Evolutionary conservation across 2,888 invertebrate genomes (phyloP), one percentile per base, ranked within the genome.

Genomic region (Sylvicola cinctus): DNA sequence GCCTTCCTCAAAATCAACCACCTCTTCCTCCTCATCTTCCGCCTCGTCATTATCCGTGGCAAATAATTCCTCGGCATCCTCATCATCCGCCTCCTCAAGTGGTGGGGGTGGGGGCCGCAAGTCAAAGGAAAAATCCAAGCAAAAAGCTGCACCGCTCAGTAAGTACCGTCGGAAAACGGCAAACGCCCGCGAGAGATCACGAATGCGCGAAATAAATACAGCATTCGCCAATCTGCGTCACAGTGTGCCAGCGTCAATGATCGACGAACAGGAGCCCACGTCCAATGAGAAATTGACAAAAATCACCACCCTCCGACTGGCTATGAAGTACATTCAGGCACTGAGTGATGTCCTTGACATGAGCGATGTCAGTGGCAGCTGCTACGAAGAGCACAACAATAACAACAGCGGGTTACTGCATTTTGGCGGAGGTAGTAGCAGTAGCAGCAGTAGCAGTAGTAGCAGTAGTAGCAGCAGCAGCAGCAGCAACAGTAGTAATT

Each of bases 121-220:
- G 3, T 13, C 26, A 11, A 54, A 56, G 40, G 39, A 38, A 28
- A 60, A 58, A 42, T 57, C 66, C 40, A 72, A 74, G 48, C 64
- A 71, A 44, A 64, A 73, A 50, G 67, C 75, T 16, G 73, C 75
- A 36, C 76, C 78, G 11, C 65, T 88, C 44, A 84, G 84, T 62
- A 88, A 87, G 56, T 88, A 88, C 60, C 63, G 87, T 16, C 66
- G 88, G 45, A 81, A 83, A 63, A 85, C 85, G 1, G 88, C 88
- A 11, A 90, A 88, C 60, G 84, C 85, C 0, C 60, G 88, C 20
- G 88, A 90, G 49, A 58, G 88, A 23, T 76, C 74, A 42, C 67
- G 88, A 36, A 88, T 88, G 87, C 65, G 79, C 32, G 87, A 87
- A 52, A 87, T 90, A 45, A 90, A 90, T 59, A 67, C 71, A 39